Evolutionary conservation across 1,140 invertebrate species (phyloP), one percentile per base, ranked within the genome.

Genomic region (Anoplophora glabripennis): DNA sequence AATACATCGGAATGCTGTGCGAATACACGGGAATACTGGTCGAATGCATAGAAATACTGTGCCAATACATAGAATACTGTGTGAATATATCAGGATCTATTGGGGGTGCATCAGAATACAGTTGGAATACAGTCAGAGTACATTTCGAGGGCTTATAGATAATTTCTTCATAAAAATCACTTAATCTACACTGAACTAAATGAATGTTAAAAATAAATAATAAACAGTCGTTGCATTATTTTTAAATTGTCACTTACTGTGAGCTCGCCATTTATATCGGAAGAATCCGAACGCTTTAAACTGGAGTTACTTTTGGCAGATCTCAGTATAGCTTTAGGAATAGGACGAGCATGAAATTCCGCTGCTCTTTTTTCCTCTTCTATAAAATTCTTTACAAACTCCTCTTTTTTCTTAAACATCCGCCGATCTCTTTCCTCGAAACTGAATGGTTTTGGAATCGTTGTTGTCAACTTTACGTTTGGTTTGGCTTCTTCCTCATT

Each of bases 401-500:
- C 70, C 61, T 81, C 75, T 64, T 78, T 79, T 57, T 72, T 74
- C 28, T 68, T 63, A 10, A 69, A 37, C 42, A 73, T 66, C 33
- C 71, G 57, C 65, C 76, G 76, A 57, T 81, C 79, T 4, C 80
- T 64, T 14, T 72, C 58, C 46, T 83, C 81, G 67, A 84, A 83
- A 57, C 76, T 78, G 61, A 84, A 84, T n/a, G 83, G 78, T 52
- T 67, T 40, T 1, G 67, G 60, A 52, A 64, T 69, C 0, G 76
- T 78, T 5, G 45, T 55, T 4, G 59, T 72, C 4, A 52, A 53
- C 55, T 40, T 54, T 5, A 34, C 48, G 3, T 34, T 14, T 9
- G 35, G 52, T 44, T 56, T 61, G 45, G n/a, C 7, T 48, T 54
- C 14, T 52, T 14, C 4, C n/a, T 47, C 9, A 11, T 38, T 14